Percentiles rank a stretch among this genome's conserved stretches.
Evolutionary conservation across 2,888 invertebrate species (phyloP).

Genomic region (Phorcus lineatus): DNA sequence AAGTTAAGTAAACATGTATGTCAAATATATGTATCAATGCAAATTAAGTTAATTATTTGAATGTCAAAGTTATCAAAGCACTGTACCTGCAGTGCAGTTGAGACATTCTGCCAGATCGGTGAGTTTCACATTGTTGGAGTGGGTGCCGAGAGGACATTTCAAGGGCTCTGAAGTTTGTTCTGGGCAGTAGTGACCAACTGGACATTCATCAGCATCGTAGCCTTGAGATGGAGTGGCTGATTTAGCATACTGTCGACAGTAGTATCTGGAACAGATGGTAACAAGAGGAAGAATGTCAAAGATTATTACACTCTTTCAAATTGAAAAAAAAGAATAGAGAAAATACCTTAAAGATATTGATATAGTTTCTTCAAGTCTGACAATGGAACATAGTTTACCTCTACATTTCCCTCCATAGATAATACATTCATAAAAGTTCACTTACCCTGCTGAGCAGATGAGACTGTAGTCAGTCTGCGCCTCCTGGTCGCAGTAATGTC

Average conservation of each 20-base stretch:
- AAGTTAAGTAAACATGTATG: no score
- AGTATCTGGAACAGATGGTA: slow-evolving; percentile 56
- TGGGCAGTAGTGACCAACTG: slow-evolving; percentile 70
- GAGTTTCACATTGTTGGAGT: slow-evolving; percentile 60
- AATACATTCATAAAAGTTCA: slow-evolving; percentile 30
- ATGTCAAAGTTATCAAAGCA: no score
- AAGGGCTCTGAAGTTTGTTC: slow-evolving; percentile 64
- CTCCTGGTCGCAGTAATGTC: slow-evolving; percentile 70
- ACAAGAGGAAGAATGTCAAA: no score
- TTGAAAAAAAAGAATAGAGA: neutral
- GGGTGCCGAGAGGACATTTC: slow-evolving; percentile 71
- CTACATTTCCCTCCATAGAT: no score
- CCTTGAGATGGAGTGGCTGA: slow-evolving; percentile 69
- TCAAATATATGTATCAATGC: no score
- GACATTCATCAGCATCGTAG: slow-evolving; percentile 68
- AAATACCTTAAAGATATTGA: no score
- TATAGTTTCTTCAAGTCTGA: no score
- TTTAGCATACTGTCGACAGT: slow-evolving; percentile 67
- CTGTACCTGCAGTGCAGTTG: slow-evolving; percentile 67
- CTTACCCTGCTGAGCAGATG: slow-evolving; percentile 69
- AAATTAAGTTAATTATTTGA: no score
- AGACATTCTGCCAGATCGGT: slow-evolving; percentile 58
- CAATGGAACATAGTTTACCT: no score
- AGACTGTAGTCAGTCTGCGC: slow-evolving; percentile 65
- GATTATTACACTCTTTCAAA: neutral